These are phyloP conservation scores for Hedychridium roseum DNA, from an alignment of 2,888 invertebrate genomes.

Conservation along the genomic window DNA sequence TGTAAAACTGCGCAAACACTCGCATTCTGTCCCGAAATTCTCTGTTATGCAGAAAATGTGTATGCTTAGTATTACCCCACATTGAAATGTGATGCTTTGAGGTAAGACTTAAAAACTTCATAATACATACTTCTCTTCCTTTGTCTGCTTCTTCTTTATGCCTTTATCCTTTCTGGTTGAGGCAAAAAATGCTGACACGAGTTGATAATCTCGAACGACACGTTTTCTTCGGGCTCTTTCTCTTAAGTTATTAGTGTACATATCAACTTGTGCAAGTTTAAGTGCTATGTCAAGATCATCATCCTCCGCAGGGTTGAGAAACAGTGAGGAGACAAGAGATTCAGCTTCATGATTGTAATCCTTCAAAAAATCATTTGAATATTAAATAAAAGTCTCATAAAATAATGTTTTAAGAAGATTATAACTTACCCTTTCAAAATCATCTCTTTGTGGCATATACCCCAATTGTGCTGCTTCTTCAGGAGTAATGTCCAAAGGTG, in stretches of 20 bases:
- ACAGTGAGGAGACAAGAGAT: conserved; percentile 84
- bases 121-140: conserved; percentile 84
- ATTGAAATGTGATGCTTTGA: conserved; percentile 1
- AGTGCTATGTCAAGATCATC: conserved; percentile 88
- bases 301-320: conserved; percentile 83
- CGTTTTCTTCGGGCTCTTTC: conserved; percentile 90
- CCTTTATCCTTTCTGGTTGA: conserved; percentile 68
- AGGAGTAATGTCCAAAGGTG: conserved; percentile 80
- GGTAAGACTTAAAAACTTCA: no score
- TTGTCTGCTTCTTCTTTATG: conserved; percentile 72
- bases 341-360: conserved; percentile 95
- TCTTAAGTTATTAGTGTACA: conserved; percentile 83
- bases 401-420: background rate
- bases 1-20: conserved; percentile 88
- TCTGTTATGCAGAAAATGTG: conserved; percentile 58
- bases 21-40: conserved; percentile 85
- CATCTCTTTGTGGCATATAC: conserved; percentile 95
- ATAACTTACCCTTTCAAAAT: conserved; percentile 87
- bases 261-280: conserved; percentile 91
- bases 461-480: conserved; percentile 90
- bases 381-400: background rate
- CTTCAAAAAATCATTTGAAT: conserved; percentile 63
- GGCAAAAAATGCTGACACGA: conserved; percentile 86
- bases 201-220: conserved; percentile 88
- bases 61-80: background rate